These are phyloP conservation scores for Salminus brasiliensis DNA, from an alignment of 2,113 vertebrate genomes.

Conservation along the genomic window DNA sequence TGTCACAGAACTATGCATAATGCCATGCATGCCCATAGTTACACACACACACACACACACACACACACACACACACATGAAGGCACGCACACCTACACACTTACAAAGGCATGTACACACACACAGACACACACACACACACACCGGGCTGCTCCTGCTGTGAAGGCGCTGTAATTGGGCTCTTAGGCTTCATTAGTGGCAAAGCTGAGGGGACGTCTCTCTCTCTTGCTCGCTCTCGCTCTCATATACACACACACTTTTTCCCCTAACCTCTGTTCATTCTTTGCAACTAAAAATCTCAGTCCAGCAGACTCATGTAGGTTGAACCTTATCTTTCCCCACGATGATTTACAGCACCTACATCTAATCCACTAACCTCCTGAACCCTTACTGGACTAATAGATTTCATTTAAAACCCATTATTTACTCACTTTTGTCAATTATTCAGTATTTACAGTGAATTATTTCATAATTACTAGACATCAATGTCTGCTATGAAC, in stretches of 20 bases:
- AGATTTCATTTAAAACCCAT: too few relatives aligned
- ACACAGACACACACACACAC: conserved; percentile 44
- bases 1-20: conserved; percentile 16
- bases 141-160: conserved; percentile 52
- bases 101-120: conserved; percentile 35
- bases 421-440: too few relatives aligned
- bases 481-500: too few relatives aligned
- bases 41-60: conserved; percentile 41
- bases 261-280: conserved; percentile 2
- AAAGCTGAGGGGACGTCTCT: conserved; percentile 45
- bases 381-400: too few relatives aligned
- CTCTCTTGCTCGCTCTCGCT: not conserved
- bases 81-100: conserved; percentile 18
- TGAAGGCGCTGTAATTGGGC: conserved; percentile 60
- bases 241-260: conserved; percentile 1
- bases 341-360: too few relatives aligned
- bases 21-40: conserved; percentile 14
- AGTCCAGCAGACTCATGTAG: not conserved
- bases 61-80: conserved; percentile 38
- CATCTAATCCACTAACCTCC: too few relatives aligned
- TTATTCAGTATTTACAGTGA: too few relatives aligned
- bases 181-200: conserved; percentile 61
- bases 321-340: not conserved
- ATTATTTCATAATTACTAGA: too few relatives aligned
- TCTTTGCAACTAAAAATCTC: conserved; percentile 16